Evolutionary conservation across 2,113 vertebrate genomes (phyloP).

Genomic region (Cyprinodon variegatus): DNA sequence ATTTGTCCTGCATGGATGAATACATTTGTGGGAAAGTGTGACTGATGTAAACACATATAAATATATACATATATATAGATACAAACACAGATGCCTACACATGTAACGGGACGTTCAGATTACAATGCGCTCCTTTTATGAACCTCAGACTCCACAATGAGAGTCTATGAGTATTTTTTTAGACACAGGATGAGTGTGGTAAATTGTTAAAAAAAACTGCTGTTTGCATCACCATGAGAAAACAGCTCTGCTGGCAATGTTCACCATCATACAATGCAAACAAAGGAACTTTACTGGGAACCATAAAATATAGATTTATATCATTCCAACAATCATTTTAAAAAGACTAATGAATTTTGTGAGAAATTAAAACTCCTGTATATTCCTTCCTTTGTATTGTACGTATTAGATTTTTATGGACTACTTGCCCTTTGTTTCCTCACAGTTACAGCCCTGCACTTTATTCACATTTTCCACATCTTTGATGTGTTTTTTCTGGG

Average conservation of each 20-base stretch:
- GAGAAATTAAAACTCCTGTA: neutral
- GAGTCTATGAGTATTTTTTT: neutral
- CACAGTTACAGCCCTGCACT: too few species aligned
- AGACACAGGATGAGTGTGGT: neutral
- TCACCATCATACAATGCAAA: constrained; percentile 6
- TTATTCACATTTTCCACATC: too few species aligned
- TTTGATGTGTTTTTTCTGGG: too few species aligned
- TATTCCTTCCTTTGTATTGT: neutral
- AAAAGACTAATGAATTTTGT: neutral
- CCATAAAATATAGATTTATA: neutral
- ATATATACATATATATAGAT: constrained; percentile 3
- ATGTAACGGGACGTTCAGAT: constrained; percentile 8
- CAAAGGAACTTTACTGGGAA: constrained; percentile 3
- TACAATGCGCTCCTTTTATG: constrained; percentile 12
- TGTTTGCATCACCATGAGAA: neutral
- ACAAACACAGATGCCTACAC: too few species aligned
- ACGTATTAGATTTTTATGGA: too few species aligned
- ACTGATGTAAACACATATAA: constrained; percentile 2
- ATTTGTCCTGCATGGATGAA: constrained; percentile 56
- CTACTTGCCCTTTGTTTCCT: too few species aligned
- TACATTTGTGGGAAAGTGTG: constrained; percentile 49
- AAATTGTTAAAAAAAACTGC: constrained; percentile 14
- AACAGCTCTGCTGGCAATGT: constrained; percentile 6
- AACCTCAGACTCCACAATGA: constrained; percentile 4
- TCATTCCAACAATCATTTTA: neutral